Evolutionary conservation across 2,888 invertebrate species (phyloP), one percentile per base, ranked within the genome.

Genomic region (Xanthia icteritia): DNA sequence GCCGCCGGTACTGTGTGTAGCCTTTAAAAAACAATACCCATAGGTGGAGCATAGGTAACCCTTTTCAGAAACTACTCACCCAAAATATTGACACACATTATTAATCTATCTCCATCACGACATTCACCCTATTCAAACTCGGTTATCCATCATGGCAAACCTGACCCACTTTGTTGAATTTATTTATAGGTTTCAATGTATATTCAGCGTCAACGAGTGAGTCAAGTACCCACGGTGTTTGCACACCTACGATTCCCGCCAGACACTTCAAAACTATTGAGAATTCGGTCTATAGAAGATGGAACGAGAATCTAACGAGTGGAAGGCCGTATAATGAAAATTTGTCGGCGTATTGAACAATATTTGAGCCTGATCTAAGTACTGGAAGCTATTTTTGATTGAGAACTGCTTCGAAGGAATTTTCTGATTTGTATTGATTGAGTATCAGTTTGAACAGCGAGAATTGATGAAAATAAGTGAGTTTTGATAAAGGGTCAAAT

Each of bases 161-260:
- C 66, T 73, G 72, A 86, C 82, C 86, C 71, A 81, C 68, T 77
- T 76, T 74, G 65, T 73, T 56, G 77, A 84, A 82, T 88, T 79
- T 88, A 86, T 84, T 81, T 86, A 82, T 88, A 76, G 82, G 84
- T 77, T 81, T 78, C 79, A 84, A 80, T 88, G 88, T 88, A 83
- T 84, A 85, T 81, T 67, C 67, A 79, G 61, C 67, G 78, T 63
- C 78, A 81, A 83, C 42, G 77, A 81, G 73, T 67, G 61, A 79
- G 77, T 87, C 82, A 76, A 87, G 81, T 48, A 58, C 48, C 74
- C 23, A 78, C 76, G 74, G 88, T 87, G 81, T 88, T 89, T 87
- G 80, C 80, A 70, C 83, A 85, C 76, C 87, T 76, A 87, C 89
- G 79, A 79, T 67, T 83, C 85, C 61, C 74, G 42, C 61, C 73